A percentile compares a stretch with the other conserved stretches of the same genome.
These are phyloP conservation scores for Coremacera marginata DNA, from an alignment of 2,888 invertebrate species.

Conservation along the genomic window DNA sequence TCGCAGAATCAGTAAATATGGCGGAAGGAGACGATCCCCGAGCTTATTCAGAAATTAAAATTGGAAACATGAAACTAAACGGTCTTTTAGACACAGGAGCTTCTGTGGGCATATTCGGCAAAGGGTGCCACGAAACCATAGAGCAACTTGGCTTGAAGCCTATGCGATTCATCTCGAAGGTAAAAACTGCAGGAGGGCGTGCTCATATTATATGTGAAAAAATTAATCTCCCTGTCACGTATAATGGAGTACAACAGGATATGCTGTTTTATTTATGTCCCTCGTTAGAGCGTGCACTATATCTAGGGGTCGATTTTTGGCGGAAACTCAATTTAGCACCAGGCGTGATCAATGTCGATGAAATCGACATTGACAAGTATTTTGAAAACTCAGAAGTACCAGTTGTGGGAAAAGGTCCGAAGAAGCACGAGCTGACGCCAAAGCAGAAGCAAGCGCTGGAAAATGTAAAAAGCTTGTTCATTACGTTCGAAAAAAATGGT, in stretches of 20 bases:
- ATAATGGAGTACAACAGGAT: neutral
- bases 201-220: constrained; percentile 7
- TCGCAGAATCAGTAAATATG: neutral
- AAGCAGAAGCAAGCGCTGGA: neutral
- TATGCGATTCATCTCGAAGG: neutral
- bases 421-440: neutral
- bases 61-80: neutral
- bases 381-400: neutral
- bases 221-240: constrained; percentile 1
- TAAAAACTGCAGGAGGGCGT: constrained; percentile 22
- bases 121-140: constrained; percentile 18
- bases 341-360: neutral
- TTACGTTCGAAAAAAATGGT: constrained; percentile 14
- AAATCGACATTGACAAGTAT: neutral
- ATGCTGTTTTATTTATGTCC: constrained; percentile 6
- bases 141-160: neutral
- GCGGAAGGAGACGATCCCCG: neutral
- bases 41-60: constrained; percentile 7
- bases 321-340: constrained; percentile 6
- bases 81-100: constrained; percentile 33
- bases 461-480: constrained; percentile 3
- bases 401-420: neutral
- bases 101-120: neutral
- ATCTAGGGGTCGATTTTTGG: constrained; percentile 35
- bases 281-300: constrained; percentile 7